These are phyloP conservation scores for Decapterus maruadsi DNA, from an alignment of 2,797 vertebrate genomes.

Conservation along the genomic window DNA sequence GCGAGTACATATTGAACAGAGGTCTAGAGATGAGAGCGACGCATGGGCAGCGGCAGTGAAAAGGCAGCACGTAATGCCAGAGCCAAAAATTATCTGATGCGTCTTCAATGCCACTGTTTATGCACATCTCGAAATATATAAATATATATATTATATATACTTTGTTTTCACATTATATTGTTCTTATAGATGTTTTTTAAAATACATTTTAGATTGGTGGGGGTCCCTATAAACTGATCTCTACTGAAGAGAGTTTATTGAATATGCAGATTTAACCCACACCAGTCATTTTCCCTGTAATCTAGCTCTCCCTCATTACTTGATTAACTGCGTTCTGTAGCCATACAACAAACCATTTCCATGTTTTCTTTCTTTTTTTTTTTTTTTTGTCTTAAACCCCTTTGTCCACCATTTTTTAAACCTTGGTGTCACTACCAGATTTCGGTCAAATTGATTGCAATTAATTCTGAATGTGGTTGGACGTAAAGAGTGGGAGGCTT, in stretches of 20 bases:
- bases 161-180: slow-evolving; percentile 86
- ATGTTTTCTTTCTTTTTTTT: slow-evolving; percentile 10
- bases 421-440: slow-evolving; percentile 38
- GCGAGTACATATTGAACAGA: slow-evolving; percentile 67
- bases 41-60: slow-evolving; percentile 53
- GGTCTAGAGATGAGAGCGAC: slow-evolving; percentile 55
- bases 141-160: slow-evolving; percentile 55
- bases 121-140: slow-evolving; percentile 61
- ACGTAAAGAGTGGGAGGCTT: not conserved
- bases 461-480: slow-evolving; percentile 1
- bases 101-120: slow-evolving; percentile 61
- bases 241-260: slow-evolving; percentile 85
- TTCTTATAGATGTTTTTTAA: slow-evolving; percentile 89
- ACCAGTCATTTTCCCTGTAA: slow-evolving; percentile 46
- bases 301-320: slow-evolving; percentile 58
- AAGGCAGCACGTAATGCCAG: slow-evolving; percentile 54
- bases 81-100: slow-evolving; percentile 65
- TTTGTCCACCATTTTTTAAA: not conserved
- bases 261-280: slow-evolving; percentile 82
- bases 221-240: slow-evolving; percentile 71
- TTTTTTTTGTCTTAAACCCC: slow-evolving; percentile 37
- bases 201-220: slow-evolving; percentile 89
- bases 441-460: slow-evolving; percentile 32
- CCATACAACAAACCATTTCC: slow-evolving; percentile 45
- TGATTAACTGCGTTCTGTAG: slow-evolving; percentile 74